Evolutionary conservation across 2,888 invertebrate species (phyloP).

Genomic region (Patella pellucida): DNA sequence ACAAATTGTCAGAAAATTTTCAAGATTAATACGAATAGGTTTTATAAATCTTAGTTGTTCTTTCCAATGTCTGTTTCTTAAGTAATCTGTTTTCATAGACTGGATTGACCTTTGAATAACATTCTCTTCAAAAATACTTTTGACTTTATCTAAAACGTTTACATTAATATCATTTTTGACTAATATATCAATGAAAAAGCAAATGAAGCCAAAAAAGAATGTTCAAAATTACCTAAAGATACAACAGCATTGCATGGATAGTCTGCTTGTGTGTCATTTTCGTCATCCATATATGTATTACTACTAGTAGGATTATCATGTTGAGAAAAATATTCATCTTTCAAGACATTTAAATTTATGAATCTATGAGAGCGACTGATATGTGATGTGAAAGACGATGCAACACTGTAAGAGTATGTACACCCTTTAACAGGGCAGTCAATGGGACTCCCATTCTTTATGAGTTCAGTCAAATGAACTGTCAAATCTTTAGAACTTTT

Average conservation of each 20-base stretch:
- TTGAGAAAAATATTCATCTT: not conserved
- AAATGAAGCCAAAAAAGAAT: slow-evolving; percentile 5
- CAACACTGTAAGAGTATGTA: not conserved
- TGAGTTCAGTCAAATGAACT: not conserved
- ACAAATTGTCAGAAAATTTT: not conserved
- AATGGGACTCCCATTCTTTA: not conserved
- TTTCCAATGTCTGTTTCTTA: slow-evolving; percentile 9
- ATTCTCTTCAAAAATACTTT: slow-evolving; percentile 2
- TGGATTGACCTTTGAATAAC: slow-evolving; percentile 8
- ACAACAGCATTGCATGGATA: not conserved
- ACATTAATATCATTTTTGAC: not conserved
- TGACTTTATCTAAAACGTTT: slow-evolving; percentile 2
- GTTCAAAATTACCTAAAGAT: not conserved
- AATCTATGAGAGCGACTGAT: not conserved
- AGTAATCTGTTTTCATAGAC: not conserved
- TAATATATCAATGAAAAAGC: slow-evolving; percentile 1
- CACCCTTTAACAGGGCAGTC: slow-evolving; percentile 4
- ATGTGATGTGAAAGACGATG: slow-evolving; percentile 4
- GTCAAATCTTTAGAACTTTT: not conserved
- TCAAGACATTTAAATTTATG: not conserved
- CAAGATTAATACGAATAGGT: slow-evolving; percentile 3
- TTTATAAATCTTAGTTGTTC: slow-evolving; percentile 10
- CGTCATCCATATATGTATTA: not conserved
- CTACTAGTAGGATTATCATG: slow-evolving; percentile 6
- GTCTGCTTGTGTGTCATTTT: not conserved